phyloP scores from a whole-genome alignment of 1,140 invertebrate species.

The Portunus trituberculatus region DNA sequence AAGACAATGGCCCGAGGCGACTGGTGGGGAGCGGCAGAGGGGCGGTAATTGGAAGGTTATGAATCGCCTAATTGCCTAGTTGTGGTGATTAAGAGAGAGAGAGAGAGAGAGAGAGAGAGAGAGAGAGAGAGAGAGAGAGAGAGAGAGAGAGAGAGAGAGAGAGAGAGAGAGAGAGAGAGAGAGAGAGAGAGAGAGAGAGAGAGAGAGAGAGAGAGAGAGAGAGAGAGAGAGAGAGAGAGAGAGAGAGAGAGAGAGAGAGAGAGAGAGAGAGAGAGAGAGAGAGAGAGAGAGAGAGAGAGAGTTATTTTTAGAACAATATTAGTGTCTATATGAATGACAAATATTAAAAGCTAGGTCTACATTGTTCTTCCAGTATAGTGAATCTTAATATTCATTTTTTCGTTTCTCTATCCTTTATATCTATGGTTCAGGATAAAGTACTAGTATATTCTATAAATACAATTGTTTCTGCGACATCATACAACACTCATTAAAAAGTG shows the following conservation, averaged over 20 bases:
- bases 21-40: background rate
- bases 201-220: background rate
- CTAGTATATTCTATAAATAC: no score
- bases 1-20: background rate
- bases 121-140: slow-evolving; percentile 23
- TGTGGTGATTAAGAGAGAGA: slow-evolving; percentile 32
- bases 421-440: no score
- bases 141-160: slow-evolving; percentile 25
- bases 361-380: no score
- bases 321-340: no score
- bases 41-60: slow-evolving; percentile 24
- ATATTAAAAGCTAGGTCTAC: no score
- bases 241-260: slow-evolving; percentile 29
- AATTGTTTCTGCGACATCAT: no score
- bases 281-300: background rate
- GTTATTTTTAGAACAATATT: no score
- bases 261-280: background rate
- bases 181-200: slow-evolving; percentile 15
- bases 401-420: no score
- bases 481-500: no score
- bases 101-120: background rate
- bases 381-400: no score
- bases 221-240: slow-evolving; percentile 1
- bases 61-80: slow-evolving; percentile 31
- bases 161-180: background rate